Percentiles rank a stretch among this genome's conserved stretches.
Evolutionary conservation across 2,888 invertebrate species (phyloP).

Genomic region (Auanema freiburgensis): DNA sequence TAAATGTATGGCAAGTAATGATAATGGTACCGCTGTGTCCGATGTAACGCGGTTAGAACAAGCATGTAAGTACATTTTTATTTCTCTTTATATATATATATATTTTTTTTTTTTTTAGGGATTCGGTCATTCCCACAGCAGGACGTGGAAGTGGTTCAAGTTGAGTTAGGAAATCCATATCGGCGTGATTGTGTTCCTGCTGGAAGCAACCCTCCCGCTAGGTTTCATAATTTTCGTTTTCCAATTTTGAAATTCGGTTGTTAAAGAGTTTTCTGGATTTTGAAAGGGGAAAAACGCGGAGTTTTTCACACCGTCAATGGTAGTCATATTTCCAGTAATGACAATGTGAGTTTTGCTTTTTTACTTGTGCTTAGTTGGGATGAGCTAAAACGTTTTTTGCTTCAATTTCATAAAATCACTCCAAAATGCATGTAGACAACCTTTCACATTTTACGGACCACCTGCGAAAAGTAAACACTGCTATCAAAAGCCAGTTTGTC

Average conservation of each 20-base stretch:
- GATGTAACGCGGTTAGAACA: conserved; percentile 50
- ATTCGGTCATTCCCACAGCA: conserved; percentile 49
- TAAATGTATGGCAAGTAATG: conserved; percentile 87
- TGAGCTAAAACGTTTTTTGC: not conserved
- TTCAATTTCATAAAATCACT: not conserved
- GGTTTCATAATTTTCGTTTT: conserved; percentile 16
- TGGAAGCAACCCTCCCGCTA: conserved; percentile 55
- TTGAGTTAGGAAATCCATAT: conserved; percentile 63
- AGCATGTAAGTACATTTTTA: conserved; percentile 52
- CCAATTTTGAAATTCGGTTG: not conserved
- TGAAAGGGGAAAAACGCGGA: conserved; percentile 57
- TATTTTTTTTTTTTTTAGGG: conserved; percentile 36
- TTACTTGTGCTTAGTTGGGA: not conserved
- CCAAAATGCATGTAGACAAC: too few relatives aligned
- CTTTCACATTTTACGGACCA: too few relatives aligned
- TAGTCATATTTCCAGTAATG: conserved; percentile 63
- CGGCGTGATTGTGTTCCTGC: conserved; percentile 60
- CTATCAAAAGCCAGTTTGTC: too few relatives aligned
- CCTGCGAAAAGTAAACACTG: too few relatives aligned
- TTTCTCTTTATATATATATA: not conserved
- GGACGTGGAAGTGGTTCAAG: conserved; percentile 50
- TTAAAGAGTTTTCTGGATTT: conserved; percentile 62
- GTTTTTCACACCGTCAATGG: conserved; percentile 60
- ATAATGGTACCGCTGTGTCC: conserved; percentile 76
- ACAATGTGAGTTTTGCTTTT: conserved; percentile 50